Evolutionary conservation across 2,113 vertebrate genomes (phyloP).

Genomic region (Actenoides lindsayi): DNA sequence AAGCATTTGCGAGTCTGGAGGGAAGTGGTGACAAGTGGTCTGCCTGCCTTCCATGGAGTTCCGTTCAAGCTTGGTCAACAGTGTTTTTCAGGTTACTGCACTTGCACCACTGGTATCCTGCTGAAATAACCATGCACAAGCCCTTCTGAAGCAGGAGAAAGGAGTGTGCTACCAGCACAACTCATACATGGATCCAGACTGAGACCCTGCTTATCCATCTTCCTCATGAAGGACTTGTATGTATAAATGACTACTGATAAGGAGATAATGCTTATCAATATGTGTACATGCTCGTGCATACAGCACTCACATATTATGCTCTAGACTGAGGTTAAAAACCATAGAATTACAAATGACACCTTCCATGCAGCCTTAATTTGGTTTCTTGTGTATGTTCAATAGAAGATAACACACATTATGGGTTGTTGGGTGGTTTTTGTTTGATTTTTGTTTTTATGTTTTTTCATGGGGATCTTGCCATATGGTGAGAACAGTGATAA

Average conservation of each 20-base stretch:
- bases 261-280: not conserved
- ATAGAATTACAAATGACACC: not conserved
- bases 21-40: not conserved
- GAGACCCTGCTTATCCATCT: not conserved
- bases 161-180: not conserved
- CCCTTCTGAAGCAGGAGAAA: not conserved
- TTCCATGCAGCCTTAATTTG: not conserved
- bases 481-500: not conserved
- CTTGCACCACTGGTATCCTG: not conserved
- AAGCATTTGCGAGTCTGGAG: not conserved
- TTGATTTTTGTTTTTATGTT: accelerated
- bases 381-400: not conserved
- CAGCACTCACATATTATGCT: not conserved
- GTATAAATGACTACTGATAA: not conserved
- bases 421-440: no score
- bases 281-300: not conserved
- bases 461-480: not conserved
- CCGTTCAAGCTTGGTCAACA: not conserved
- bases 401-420: not conserved
- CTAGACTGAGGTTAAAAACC: not conserved
- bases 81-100: not conserved
- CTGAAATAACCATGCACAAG: not conserved
- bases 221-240: not conserved
- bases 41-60: not conserved
- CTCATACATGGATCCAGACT: not conserved